Evolutionary conservation across 2,113 vertebrate genomes (phyloP).

Genomic region (Sander lucioperca): DNA sequence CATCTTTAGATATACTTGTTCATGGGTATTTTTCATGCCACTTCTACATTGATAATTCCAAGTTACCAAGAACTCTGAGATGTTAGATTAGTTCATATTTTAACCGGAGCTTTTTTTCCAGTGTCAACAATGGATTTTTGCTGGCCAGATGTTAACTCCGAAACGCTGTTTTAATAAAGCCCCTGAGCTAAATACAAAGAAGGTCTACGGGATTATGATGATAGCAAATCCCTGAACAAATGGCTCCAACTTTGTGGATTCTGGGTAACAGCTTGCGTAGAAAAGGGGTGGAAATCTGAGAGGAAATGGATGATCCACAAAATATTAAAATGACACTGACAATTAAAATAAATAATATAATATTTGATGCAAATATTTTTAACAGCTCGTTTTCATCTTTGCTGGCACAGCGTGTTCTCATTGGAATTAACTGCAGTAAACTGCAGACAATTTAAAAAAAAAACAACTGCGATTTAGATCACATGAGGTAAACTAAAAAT

Average conservation of each 20-base stretch:
- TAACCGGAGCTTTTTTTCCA: constrained; percentile 4
- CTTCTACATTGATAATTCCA: not conserved
- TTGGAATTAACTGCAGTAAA: not conserved
- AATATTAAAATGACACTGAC: not conserved
- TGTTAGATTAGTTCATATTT: not conserved
- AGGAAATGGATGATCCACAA: not conserved
- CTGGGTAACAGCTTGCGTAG: constrained; percentile 1
- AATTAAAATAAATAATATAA: not conserved
- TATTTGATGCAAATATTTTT: not conserved
- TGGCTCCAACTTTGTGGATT: constrained; percentile 29
- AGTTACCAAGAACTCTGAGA: not conserved
- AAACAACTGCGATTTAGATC: not conserved
- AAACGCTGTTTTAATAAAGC: constrained; percentile 55
- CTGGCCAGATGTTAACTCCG: constrained; percentile 63
- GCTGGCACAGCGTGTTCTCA: not conserved
- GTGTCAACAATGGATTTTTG: constrained; percentile 46
- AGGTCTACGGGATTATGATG: constrained; percentile 59
- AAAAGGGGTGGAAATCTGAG: constrained; percentile 5
- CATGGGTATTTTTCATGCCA: not conserved
- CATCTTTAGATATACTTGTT: not conserved
- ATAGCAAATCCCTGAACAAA: constrained; percentile 60
- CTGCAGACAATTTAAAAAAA: not conserved
- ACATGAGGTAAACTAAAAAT: not conserved
- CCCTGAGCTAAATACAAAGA: constrained; percentile 49
- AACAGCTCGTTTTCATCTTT: not conserved